Evolutionary conservation across 2,113 vertebrate species (phyloP).

Genomic region (Hippocampus barbouri): DNA sequence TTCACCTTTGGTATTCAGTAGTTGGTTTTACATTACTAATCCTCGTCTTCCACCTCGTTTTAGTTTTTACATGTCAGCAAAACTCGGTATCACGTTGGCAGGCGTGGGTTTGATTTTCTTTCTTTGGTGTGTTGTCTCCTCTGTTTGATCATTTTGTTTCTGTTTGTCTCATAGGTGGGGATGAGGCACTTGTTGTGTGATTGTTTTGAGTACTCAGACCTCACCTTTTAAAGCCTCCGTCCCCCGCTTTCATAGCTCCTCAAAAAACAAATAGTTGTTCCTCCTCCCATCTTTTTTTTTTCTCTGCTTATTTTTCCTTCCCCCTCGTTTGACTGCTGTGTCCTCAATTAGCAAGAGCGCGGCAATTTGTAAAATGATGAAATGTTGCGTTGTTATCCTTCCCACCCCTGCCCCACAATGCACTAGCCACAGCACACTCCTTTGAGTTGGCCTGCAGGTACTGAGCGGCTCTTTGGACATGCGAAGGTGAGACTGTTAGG

Average conservation of each 20-base stretch:
- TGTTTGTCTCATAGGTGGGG: constrained; percentile 71
- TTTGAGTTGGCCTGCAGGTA: constrained; percentile 71
- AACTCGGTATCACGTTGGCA: background rate
- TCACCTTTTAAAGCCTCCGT: constrained; percentile 31
- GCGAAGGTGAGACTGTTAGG: constrained; percentile 74
- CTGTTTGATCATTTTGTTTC: constrained; percentile 64
- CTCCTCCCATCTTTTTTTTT: background rate
- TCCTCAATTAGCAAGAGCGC: constrained; percentile 43
- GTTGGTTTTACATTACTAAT: background rate
- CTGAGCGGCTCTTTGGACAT: constrained; percentile 70
- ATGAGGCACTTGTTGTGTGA: constrained; percentile 65
- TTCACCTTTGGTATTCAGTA: background rate
- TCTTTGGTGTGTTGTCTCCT: constrained; percentile 38
- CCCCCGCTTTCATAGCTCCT: constrained; percentile 15
- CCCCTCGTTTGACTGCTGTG: constrained; percentile 49
- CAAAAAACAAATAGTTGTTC: background rate
- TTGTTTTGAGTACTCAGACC: constrained; percentile 28
- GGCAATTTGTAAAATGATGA: constrained; percentile 60
- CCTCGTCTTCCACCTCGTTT: background rate
- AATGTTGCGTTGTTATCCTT: constrained; percentile 71
- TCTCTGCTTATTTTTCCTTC: constrained; percentile 35
- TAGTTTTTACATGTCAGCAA: background rate
- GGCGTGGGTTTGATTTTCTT: constrained; percentile 41
- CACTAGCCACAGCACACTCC: constrained; percentile 67
- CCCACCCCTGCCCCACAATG: constrained; percentile 59